Base-by-base conservation (phyloP, 2,888 invertebrate species). In the Papilio protenor region DNA sequence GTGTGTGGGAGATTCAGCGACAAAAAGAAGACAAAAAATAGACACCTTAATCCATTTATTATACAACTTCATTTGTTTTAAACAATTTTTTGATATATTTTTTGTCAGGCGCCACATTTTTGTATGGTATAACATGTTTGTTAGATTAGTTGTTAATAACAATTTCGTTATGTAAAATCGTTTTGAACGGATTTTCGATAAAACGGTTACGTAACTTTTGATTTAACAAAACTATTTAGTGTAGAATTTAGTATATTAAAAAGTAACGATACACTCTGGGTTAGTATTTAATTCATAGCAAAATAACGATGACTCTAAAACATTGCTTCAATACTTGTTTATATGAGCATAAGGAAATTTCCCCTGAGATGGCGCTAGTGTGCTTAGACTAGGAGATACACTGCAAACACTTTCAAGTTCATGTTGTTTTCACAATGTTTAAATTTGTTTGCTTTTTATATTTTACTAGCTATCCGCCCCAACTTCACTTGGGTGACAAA, bases 251-350 rank as follows among this genome's bases (percentile, higher is more conserved):
- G 5, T n/a, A 1, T 18, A n/a, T n/a, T 40, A 40, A 40, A n/a
- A n/a, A n/a, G 55, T n/a, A 16, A 23, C 21, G 18, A 59, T 2
- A 10, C 12, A 59, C 5, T 59, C 2, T 21, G 21, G n/a, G 59
- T 23, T 10, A 23, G 23, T 59, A 21, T 59, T 12, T 73, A 76
- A 77, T 85, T 85, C 4, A 85, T 75, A 10, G 88, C 82, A 57
- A 59, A 59, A 59, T 21, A 59, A 59, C 23, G 23, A 59, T 59
- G 59, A 10, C 21, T 21, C 23, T 57, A 59, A 21, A 21, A 59
- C 23, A 59, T 59, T 59, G 59, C 21, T 59, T 11, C 59, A 59
- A 59, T 59, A 23, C 59, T 59, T 59, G 59, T 59, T 59, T 59
- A 59, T 59, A 59, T 59, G 23, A 21, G 21, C 59, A 21, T 59